These are phyloP conservation scores for Corapipo altera DNA, from an alignment of 2,113 vertebrate genomes.

Conservation along the genomic window DNA sequence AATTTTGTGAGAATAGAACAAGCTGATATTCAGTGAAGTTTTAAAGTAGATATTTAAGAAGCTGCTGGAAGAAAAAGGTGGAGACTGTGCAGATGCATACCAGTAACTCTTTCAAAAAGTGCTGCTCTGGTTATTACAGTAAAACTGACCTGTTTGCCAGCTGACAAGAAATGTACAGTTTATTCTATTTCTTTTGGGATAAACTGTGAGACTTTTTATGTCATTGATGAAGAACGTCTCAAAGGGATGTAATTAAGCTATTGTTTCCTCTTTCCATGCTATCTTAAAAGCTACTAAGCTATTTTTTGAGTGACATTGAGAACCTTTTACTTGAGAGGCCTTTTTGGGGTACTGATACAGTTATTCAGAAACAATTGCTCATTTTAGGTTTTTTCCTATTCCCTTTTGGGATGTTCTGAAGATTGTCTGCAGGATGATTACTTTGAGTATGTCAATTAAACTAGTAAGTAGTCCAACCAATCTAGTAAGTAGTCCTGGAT, in stretches of 20 bases:
- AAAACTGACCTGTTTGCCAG: not conserved
- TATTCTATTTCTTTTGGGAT: not conserved
- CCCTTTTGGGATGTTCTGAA: not conserved
- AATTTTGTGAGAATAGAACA: not conserved
- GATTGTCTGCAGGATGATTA: not conserved
- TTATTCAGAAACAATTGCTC: not conserved
- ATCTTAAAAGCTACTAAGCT: not conserved
- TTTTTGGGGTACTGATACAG: not conserved
- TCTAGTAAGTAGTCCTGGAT: not conserved
- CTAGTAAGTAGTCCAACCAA: not conserved
- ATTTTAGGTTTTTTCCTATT: not conserved
- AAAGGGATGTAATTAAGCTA: not conserved
- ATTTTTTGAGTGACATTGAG: not conserved
- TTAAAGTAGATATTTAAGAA: not conserved
- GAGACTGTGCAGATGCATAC: not conserved
- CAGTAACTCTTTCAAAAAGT: not conserved
- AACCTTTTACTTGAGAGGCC: not conserved
- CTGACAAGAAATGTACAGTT: not conserved
- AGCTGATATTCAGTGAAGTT: not conserved
- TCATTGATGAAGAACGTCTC: not conserved
- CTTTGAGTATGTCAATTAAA: not conserved
- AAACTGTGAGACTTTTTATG: not conserved
- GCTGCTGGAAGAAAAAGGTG: not conserved
- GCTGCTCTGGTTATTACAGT: not conserved
- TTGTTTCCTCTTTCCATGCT: not conserved